Percentiles rank a stretch among this genome's conserved stretches.
These are phyloP conservation scores for Pseudococcus viburni DNA, from an alignment of 2,888 invertebrate species.

Conservation along the genomic window DNA sequence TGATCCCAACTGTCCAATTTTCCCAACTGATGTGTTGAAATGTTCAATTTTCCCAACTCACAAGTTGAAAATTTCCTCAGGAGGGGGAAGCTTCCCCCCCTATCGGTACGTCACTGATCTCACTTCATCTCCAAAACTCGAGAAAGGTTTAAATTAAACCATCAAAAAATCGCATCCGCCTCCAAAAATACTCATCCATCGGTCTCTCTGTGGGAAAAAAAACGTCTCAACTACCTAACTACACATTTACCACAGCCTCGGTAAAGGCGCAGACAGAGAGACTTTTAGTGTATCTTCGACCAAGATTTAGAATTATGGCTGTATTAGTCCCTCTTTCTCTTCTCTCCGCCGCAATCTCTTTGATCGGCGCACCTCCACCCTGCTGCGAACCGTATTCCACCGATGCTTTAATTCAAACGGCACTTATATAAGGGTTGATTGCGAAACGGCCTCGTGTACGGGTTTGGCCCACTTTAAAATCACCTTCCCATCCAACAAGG, in stretches of 20 bases:
- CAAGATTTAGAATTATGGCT: constrained; percentile 56
- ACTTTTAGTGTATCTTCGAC: constrained; percentile 31
- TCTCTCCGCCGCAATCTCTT: neutral
- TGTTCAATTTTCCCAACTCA: too few relatives aligned
- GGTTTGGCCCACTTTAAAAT: constrained; percentile 62
- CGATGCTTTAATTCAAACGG: constrained; percentile 59
- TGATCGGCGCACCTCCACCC: neutral
- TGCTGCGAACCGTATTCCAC: neutral
- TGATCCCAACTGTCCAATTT: too few relatives aligned
- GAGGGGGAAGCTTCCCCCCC: too few relatives aligned
- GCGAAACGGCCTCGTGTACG: constrained; percentile 56
- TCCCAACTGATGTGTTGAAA: too few relatives aligned
- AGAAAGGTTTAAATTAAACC: neutral
- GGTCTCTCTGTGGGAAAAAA: neutral
- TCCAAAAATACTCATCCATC: neutral
- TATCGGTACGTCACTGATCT: too few relatives aligned
- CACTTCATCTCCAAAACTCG: neutral
- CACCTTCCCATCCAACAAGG: neutral
- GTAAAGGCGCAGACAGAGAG: neutral
- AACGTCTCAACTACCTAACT: neutral
- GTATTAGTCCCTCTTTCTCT: constrained; percentile 11
- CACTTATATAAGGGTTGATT: constrained; percentile 62
- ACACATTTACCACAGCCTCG: constrained; percentile 12
- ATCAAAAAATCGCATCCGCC: neutral
- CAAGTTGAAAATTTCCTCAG: too few relatives aligned